These are phyloP conservation scores for Auanema sp. DNA, from an alignment of 2,888 invertebrate genomes.

Conservation along the genomic window DNA sequence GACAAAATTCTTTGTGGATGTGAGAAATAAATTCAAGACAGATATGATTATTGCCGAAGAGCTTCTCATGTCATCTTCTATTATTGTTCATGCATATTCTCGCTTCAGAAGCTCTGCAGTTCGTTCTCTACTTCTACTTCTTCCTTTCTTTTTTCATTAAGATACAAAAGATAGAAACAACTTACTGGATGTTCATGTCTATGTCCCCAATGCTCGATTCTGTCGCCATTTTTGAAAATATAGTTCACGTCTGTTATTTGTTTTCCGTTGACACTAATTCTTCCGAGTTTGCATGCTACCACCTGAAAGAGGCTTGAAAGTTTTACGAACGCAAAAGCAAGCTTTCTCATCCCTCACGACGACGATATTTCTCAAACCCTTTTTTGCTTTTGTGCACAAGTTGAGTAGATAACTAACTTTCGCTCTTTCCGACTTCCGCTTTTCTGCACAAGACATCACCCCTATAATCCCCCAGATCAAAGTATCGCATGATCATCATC, in stretches of 20 bases:
- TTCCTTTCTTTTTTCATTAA: too few species aligned
- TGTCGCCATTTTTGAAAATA: slow-evolving; percentile 76
- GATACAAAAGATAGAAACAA: slow-evolving; percentile 2
- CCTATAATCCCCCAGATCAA: too few species aligned
- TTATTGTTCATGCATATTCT: neutral
- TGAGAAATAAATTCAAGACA: slow-evolving; percentile 1
- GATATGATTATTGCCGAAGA: neutral
- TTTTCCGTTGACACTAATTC: slow-evolving; percentile 89
- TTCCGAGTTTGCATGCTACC: slow-evolving; percentile 85
- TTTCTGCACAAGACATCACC: too few species aligned
- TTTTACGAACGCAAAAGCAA: too few species aligned
- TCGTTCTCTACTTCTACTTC: too few species aligned
- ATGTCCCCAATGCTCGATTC: slow-evolving; percentile 55
- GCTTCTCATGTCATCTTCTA: neutral
- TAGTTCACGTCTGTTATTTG: slow-evolving; percentile 80
- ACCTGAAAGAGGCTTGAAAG: slow-evolving; percentile 69
- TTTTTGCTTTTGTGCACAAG: too few species aligned
- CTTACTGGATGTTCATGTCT: slow-evolving; percentile 59
- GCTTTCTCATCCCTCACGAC: too few species aligned
- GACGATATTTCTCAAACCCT: too few species aligned
- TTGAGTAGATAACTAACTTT: too few species aligned
- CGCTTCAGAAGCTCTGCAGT: too few species aligned
- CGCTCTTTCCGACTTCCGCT: too few species aligned
- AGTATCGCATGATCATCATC: too few species aligned
- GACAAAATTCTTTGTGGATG: slow-evolving; percentile 2